Percentiles rank a stretch among this genome's conserved stretches.
Evolutionary conservation across 2,113 vertebrate species (phyloP).

Genomic region (Andinoacara biseriatus): DNA sequence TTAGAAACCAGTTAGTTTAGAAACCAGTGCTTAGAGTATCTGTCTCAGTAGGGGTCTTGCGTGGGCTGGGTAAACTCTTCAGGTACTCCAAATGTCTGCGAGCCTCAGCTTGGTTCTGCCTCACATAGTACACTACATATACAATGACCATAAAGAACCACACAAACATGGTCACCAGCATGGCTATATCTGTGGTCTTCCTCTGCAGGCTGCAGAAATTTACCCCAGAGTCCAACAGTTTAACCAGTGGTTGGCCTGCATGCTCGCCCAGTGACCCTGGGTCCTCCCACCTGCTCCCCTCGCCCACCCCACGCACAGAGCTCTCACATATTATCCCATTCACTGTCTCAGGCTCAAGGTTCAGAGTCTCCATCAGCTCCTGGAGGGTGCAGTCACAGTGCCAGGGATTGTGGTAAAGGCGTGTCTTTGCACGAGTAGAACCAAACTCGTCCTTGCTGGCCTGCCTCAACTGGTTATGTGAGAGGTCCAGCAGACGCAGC

Average conservation of each 20-base stretch:
- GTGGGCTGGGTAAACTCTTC: constrained; percentile 80
- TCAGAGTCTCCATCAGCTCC: constrained; percentile 80
- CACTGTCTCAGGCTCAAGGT: constrained; percentile 78
- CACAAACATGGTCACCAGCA: constrained; percentile 83
- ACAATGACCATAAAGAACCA: constrained; percentile 84
- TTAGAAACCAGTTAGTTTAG: constrained; percentile 37
- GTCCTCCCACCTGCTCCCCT: constrained; percentile 80
- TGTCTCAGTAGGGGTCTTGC: constrained; percentile 72
- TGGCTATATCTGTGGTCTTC: constrained; percentile 77
- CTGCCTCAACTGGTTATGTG: constrained; percentile 78
- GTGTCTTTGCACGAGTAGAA: constrained; percentile 75
- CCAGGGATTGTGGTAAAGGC: constrained; percentile 84
- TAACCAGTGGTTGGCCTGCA: constrained; percentile 75
- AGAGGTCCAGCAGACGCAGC: constrained; percentile 81
- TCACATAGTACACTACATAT: constrained; percentile 81
- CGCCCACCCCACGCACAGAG: constrained; percentile 74
- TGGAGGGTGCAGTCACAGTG: constrained; percentile 84
- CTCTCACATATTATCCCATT: constrained; percentile 82
- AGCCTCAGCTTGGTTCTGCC: constrained; percentile 80
- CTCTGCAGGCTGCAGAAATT: constrained; percentile 79
- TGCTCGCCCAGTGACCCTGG: constrained; percentile 70
- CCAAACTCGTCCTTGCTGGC: constrained; percentile 77
- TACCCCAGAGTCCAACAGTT: constrained; percentile 77
- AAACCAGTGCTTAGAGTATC: constrained; percentile 75
- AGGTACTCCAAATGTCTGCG: constrained; percentile 81